phyloP scores from a whole-genome alignment of 1,140 invertebrate genomes.

The Listronotus bonariensis region DNA sequence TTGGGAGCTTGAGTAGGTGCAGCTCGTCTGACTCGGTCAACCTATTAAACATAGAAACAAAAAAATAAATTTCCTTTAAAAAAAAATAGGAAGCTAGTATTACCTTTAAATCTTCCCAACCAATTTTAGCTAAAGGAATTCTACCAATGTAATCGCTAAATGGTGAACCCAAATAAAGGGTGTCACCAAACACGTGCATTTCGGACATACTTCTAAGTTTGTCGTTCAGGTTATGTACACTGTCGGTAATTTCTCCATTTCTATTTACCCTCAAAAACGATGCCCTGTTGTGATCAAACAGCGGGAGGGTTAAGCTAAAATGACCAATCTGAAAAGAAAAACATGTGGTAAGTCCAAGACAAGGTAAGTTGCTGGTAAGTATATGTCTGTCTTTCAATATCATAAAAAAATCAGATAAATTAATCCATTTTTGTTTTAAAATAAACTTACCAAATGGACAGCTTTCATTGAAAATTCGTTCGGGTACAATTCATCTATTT shows the following conservation, averaged over 20 bases:
- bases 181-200: conserved; percentile 62
- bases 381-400: too few species aligned
- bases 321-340: conserved; percentile 56
- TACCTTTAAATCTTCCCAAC: conserved; percentile 53
- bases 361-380: too few species aligned
- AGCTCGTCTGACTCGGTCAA: conserved; percentile 14
- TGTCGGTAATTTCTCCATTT: conserved; percentile 68
- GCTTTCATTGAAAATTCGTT: conserved; percentile 62
- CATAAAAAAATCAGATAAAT: too few species aligned
- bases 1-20: conserved; percentile 32
- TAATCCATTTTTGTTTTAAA: too few species aligned
- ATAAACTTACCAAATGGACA: conserved; percentile 59
- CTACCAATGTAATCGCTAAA: conserved; percentile 68
- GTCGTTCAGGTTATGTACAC: conserved; percentile 61
- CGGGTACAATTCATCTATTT: conserved; percentile 63
- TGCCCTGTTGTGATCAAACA: conserved; percentile 45
- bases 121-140: conserved; percentile 61
- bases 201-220: conserved; percentile 61
- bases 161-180: conserved; percentile 72
- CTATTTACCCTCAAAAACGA: conserved; percentile 66
- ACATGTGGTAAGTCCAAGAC: neutral
- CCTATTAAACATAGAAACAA: conserved; percentile 34
- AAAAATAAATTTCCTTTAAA: neutral
- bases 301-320: conserved; percentile 48
- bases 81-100: neutral